Base-by-base conservation (phyloP, 2,888 invertebrate species). In the Apotomis turbidana region DNA sequence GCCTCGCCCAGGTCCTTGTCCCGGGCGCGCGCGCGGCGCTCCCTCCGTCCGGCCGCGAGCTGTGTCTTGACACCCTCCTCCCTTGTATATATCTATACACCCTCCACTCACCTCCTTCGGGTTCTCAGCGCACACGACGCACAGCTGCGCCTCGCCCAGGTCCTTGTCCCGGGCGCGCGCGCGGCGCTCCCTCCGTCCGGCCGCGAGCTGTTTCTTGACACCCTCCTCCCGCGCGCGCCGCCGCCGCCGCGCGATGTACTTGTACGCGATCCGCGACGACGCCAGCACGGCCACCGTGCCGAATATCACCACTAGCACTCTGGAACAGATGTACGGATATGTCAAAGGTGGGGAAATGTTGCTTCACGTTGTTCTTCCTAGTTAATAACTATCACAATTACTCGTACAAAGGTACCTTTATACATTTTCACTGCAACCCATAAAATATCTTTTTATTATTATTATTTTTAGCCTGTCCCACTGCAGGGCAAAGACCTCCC, bases 41-140 rank as follows among this genome's bases (percentile, higher is more conserved):
- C 9, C 15, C 15, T 15, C 8, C 54, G 52, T 4, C 13, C 52
- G n/a, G 52, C 52, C n/a, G 13, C 13, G n/a, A n/a, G 52, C 52
- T 9, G 10, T 27, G 10, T 27, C 27, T 27, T 27, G 55, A 9
- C 27, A 27, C 9, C 55, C 27, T 55, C 27, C 55, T 55, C 27
- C 55, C 27, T 4, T 27, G 15, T 5, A 12, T 27, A 27, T 27
- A 27, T 27, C 27, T 27, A 27, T 27, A 27, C 27, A 27, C 27
- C 27, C 27, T 27, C 27, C 27, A 74, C 77, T 75, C 80, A 96
- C 96, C 93, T 98, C 97, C 80, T 97, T 96, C 0, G 97, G 97
- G 91, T 97, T 97, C 71, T 95, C 95, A 52, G 96, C 94, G 87
- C 98, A 98, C n/a, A 98, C 96, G 36, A 98, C 97, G 83, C 98